Percentiles rank a stretch among this genome's conserved stretches.
Evolutionary conservation across 2,888 invertebrate species (phyloP).

Genomic region (Macropis europaea): DNA sequence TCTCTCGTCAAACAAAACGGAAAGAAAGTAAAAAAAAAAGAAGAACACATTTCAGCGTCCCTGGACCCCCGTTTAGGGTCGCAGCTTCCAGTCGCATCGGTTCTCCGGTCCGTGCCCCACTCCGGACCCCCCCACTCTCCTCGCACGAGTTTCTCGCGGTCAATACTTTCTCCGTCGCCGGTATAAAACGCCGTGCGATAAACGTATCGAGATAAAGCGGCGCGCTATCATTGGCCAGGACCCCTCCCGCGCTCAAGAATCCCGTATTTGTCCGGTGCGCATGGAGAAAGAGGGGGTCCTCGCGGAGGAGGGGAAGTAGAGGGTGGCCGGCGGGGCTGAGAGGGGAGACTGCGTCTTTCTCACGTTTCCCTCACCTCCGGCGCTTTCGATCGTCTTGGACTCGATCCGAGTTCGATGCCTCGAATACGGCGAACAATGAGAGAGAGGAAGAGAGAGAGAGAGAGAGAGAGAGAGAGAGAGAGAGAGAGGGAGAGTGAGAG

Average conservation of each 20-base stretch:
- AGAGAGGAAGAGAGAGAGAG: constrained; percentile 35
- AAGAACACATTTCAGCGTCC: too few relatives aligned
- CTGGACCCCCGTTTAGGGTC: too few relatives aligned
- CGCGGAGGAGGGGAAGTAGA: too few relatives aligned
- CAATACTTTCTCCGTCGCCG: constrained; percentile 56
- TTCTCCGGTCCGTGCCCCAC: too few relatives aligned
- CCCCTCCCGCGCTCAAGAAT: constrained; percentile 60
- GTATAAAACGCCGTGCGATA: constrained; percentile 74
- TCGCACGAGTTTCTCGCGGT: constrained; percentile 44
- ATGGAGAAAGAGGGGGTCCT: constrained; percentile 45
- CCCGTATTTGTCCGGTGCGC: constrained; percentile 60
- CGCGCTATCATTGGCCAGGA: constrained; percentile 74
- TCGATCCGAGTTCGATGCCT: constrained; percentile 77
- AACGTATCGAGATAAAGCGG: constrained; percentile 76
- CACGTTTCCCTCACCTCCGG: constrained; percentile 36
- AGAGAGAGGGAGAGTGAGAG: constrained; percentile 68
- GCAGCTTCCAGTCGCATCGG: too few relatives aligned
- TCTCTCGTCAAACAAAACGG: too few relatives aligned
- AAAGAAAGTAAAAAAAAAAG: too few relatives aligned
- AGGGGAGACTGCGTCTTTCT: constrained; percentile 27
- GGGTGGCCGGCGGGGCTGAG: too few relatives aligned
- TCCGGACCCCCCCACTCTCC: too few relatives aligned
- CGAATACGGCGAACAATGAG: constrained; percentile 56
- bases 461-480: constrained; percentile 48
- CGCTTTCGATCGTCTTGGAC: constrained; percentile 63